These are phyloP conservation scores for Tetragonula carbonaria DNA, from an alignment of 2,888 invertebrate species.

Conservation along the genomic window DNA sequence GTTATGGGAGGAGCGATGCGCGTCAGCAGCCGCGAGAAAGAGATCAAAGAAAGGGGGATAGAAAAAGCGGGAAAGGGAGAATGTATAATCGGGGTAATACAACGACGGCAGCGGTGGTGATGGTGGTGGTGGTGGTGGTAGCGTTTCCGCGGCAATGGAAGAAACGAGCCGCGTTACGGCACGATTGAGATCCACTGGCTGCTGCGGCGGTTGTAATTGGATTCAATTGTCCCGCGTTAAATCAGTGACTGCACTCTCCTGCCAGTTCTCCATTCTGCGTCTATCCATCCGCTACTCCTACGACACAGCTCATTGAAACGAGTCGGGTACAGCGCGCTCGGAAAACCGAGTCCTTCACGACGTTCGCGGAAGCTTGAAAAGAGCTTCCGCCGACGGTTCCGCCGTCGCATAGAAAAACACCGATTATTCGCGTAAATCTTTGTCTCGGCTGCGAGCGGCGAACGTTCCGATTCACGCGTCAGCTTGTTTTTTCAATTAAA, in stretches of 20 bases:
- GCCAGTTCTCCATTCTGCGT: slow-evolving; percentile 74
- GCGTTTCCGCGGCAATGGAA: slow-evolving; percentile 36
- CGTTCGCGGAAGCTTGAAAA: slow-evolving; percentile 58
- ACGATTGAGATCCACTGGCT: slow-evolving; percentile 77
- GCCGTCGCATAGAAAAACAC: slow-evolving; percentile 46
- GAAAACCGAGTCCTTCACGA: slow-evolving; percentile 71
- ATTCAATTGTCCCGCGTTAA: slow-evolving; percentile 84
- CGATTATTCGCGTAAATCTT: slow-evolving; percentile 61
- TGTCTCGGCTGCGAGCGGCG: slow-evolving; percentile 24
- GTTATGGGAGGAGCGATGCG: neutral
- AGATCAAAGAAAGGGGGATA: neutral
- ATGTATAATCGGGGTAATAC: slow-evolving; percentile 29
- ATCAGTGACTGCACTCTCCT: slow-evolving; percentile 82
- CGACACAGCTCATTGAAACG: slow-evolving; percentile 79
- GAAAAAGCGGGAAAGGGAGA: neutral
- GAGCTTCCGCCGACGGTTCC: slow-evolving; percentile 53
- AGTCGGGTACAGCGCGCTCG: slow-evolving; percentile 67
- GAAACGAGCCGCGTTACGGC: slow-evolving; percentile 54
- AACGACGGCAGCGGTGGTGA: neutral
- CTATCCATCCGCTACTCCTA: slow-evolving; percentile 78
- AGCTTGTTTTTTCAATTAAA: slow-evolving; percentile 36
- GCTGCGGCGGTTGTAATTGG: slow-evolving; percentile 83
- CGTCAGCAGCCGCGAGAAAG: neutral
- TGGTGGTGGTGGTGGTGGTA: neutral
- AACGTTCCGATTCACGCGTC: slow-evolving; percentile 24